These are phyloP conservation scores for Incurvaria masculella DNA, from an alignment of 2,888 invertebrate species.

Conservation along the genomic window DNA sequence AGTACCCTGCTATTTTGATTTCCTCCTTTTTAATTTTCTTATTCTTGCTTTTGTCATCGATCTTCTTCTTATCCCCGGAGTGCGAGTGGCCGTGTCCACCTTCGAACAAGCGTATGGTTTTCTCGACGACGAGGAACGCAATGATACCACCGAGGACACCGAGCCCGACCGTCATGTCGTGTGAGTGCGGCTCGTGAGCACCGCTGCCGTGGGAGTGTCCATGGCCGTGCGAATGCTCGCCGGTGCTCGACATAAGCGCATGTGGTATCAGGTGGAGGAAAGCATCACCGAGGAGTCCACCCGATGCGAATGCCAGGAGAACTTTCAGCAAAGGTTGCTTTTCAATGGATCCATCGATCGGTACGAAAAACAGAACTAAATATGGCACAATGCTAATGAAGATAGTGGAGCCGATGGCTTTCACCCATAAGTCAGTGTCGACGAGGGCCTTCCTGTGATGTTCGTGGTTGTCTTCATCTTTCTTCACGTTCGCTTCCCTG, in stretches of 20 bases:
- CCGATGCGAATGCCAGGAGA: conserved; percentile 89
- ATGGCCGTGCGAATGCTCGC: conserved; percentile 44
- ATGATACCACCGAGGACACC: conserved; percentile 94
- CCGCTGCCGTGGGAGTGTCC: conserved; percentile 52
- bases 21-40: conserved; percentile 35
- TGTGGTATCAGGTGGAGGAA: conserved; percentile 99
- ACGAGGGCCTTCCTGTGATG: conserved; percentile 19
- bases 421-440: conserved; percentile 61
- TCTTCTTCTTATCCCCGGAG: conserved; percentile 39
- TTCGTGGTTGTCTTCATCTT: conserved; percentile 36
- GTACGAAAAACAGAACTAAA: conserved; percentile 88
- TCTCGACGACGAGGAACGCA: conserved; percentile 91
- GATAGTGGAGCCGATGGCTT: conserved; percentile 86
- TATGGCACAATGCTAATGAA: conserved; percentile 95
- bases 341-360: conserved; percentile 81
- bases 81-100: conserved; percentile 79
- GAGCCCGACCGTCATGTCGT: conserved; percentile 89
- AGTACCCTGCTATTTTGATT: conserved; percentile 68
- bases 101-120: conserved; percentile 83
- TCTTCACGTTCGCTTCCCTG: conserved; percentile 55
- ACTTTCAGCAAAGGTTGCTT: conserved; percentile 87
- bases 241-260: conserved; percentile 58
- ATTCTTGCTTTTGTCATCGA: conserved; percentile 38
- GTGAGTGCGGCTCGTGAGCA: conserved; percentile 55
- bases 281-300: conserved; percentile 96